A percentile compares a stretch with the other conserved stretches of the same genome.
phyloP scores from a whole-genome alignment of 2,888 invertebrate species.

The Tachina lurida region DNA sequence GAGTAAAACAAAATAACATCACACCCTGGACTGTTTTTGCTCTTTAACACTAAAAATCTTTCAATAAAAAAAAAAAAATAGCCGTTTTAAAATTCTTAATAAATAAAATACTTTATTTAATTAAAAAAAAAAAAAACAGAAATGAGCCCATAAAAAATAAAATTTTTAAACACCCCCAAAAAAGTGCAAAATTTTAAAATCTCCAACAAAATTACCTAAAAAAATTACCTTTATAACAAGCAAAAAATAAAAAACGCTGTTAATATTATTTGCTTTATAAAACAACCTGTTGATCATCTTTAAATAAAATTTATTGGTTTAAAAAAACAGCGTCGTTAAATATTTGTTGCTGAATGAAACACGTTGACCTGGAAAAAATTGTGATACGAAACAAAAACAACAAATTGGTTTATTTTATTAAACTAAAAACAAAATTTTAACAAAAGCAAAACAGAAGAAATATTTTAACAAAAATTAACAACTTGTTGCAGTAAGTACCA shows the following conservation, averaged over 20 bases:
- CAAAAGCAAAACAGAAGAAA: constrained; percentile 12
- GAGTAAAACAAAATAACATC: background rate
- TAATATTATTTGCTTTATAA: constrained; percentile 17
- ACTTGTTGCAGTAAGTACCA: background rate
- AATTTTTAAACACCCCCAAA: background rate
- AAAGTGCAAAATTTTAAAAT: constrained; percentile 47
- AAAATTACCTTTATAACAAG: constrained; percentile 33
- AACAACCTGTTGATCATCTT: constrained; percentile 53
- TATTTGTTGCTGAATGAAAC: constrained; percentile 45
- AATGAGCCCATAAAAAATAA: background rate
- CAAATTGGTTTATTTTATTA: constrained; percentile 39
- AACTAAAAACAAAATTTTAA: background rate
- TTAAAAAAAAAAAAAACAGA: background rate
- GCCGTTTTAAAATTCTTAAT: background rate
- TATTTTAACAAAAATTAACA: constrained; percentile 19
- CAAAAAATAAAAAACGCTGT: constrained; percentile 12
- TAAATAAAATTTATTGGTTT: constrained; percentile 32
- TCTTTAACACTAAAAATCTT: background rate
- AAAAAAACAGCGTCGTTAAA: constrained; percentile 6
- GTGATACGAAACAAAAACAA: constrained; percentile 48
- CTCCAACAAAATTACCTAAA: constrained; percentile 28
- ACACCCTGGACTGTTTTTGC: background rate
- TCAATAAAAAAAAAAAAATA: background rate
- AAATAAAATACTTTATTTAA: background rate
- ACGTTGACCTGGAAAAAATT: constrained; percentile 62